Evolutionary conservation across 2,888 invertebrate genomes (phyloP).

Genomic region (Gastracanthus pulcherrimus): DNA sequence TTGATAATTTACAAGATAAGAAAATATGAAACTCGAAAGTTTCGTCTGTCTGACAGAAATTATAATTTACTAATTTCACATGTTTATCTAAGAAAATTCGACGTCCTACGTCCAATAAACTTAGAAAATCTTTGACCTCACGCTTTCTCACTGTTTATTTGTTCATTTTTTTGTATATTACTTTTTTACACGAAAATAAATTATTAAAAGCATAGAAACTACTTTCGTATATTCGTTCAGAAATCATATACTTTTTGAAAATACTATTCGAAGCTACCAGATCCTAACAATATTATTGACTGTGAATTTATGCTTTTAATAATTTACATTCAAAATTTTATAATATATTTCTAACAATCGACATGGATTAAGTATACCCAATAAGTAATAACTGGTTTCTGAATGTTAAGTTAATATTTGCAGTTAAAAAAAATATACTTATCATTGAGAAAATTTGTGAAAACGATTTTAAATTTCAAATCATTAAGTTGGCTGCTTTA

Average conservation of each 20-base stretch:
- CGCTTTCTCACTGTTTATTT: neutral
- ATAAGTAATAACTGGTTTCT: neutral
- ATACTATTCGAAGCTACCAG: constrained; percentile 12
- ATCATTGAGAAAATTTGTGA: too few species aligned
- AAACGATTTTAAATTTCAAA: too few species aligned
- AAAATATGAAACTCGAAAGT: constrained; percentile 54
- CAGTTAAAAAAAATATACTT: too few species aligned
- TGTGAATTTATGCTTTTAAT: constrained; percentile 9
- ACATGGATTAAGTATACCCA: neutral
- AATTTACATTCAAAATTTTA: too few species aligned
- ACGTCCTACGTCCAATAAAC: constrained; percentile 54
- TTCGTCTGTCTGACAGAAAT: constrained; percentile 50
- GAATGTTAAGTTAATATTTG: too few species aligned
- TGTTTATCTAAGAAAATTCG: constrained; percentile 32
- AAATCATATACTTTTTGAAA: neutral
- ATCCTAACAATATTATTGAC: neutral
- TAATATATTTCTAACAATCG: neutral
- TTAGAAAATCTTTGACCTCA: constrained; percentile 35
- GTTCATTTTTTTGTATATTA: neutral
- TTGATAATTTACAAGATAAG: constrained; percentile 47
- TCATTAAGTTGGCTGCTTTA: too few species aligned
- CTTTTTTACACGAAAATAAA: too few species aligned
- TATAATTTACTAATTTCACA: constrained; percentile 23
- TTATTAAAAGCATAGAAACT: constrained; percentile 24
- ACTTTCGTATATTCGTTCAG: neutral